Conservation (phyloP, 1,140 invertebrate species). For the Sycobia sp. region DNA sequence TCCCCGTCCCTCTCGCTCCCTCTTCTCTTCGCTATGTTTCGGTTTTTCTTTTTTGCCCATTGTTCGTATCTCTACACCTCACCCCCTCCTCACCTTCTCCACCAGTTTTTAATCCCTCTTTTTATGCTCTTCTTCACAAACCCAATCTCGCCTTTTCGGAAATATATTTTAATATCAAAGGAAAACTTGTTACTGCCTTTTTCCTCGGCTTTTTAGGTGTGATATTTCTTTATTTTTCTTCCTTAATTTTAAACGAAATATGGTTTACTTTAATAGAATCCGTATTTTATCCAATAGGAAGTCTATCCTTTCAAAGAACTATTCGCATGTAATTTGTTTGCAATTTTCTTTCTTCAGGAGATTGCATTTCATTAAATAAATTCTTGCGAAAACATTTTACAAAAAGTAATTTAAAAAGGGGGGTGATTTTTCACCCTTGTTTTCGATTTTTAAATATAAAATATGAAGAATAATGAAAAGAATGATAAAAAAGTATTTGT, state of each 20-base stretch:
- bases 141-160: slow-evolving; percentile 14
- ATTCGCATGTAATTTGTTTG: no score
- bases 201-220: neutral
- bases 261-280: neutral
- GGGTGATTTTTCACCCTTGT: no score
- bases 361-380: no score
- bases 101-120: slow-evolving; percentile 17
- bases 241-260: neutral
- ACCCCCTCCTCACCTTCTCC: slow-evolving; percentile 15
- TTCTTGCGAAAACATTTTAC: no score
- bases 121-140: slow-evolving; percentile 5
- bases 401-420: no score
- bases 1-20: no score
- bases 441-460: no score
- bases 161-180: slow-evolving; percentile 18
- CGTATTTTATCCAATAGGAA: no score
- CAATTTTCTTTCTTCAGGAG: no score
- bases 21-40: neutral
- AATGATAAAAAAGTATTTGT: no score
- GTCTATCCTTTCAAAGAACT: no score
- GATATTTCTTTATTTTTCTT: neutral
- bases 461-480: no score
- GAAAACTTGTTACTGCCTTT: slow-evolving; percentile 3
- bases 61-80: neutral
- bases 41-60: neutral